Evolutionary conservation across 2,888 invertebrate species (phyloP).

Genomic region (Colostygia pectinataria): DNA sequence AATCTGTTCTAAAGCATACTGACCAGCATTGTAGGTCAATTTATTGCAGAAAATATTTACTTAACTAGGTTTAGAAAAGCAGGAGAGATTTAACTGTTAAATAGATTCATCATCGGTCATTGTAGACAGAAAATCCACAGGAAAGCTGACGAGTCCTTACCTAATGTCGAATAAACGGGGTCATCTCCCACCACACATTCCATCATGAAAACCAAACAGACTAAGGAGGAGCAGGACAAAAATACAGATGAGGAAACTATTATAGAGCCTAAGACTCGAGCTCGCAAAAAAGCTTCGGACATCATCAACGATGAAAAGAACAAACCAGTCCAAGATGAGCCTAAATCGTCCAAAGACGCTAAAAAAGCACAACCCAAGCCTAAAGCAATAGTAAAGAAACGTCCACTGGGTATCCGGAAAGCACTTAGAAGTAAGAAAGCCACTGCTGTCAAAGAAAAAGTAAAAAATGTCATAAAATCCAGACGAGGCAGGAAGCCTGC

Average conservation of each 20-base stretch:
- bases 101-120: conserved; percentile 41
- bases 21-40: conserved; percentile 3
- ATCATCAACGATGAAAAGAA: conserved; percentile 65
- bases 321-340: conserved; percentile 67
- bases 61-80: conserved; percentile 3
- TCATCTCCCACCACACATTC: conserved; percentile 74
- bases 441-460: conserved; percentile 60
- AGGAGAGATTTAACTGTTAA: conserved; percentile 1
- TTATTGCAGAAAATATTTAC: neutral
- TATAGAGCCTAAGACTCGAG: conserved; percentile 75
- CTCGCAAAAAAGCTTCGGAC: conserved; percentile 75
- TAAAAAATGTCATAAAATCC: conserved; percentile 63
- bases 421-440: conserved; percentile 72
- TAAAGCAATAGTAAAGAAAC: conserved; percentile 69
- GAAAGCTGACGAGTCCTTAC: conserved; percentile 55
- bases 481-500: conserved; percentile 67
- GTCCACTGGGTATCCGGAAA: conserved; percentile 74
- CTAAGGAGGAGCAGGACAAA: conserved; percentile 73
- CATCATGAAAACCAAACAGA: conserved; percentile 81
- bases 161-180: conserved; percentile 79
- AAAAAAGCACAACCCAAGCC: conserved; percentile 67
- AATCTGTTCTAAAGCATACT: conserved; percentile 38
- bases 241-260: conserved; percentile 70
- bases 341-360: conserved; percentile 72
- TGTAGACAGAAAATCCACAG: conserved; percentile 47